phyloP scores from a whole-genome alignment of 2,113 vertebrate genomes.

The Pituophis catenifer region DNA sequence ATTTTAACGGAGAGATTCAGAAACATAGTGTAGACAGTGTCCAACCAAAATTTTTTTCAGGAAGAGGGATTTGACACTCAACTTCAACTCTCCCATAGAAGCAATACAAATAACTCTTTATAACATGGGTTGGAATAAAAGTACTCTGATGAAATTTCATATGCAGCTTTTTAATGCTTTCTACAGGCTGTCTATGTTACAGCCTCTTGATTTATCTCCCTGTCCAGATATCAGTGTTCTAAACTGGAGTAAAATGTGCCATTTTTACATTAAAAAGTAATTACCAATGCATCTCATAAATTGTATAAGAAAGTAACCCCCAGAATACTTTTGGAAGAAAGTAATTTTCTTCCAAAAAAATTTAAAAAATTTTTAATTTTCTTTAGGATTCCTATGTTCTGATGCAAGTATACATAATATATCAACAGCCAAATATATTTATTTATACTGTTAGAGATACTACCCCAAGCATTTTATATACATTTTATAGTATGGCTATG shows the following conservation, averaged over 20 bases:
- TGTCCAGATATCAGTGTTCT: slow-evolving; percentile 13
- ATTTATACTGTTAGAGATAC: background rate
- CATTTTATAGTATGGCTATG: background rate
- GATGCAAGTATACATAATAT: background rate
- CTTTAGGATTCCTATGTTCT: background rate
- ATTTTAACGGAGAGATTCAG: background rate
- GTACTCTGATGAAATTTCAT: slow-evolving; percentile 14
- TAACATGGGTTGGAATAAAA: slow-evolving; percentile 9
- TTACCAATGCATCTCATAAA: background rate
- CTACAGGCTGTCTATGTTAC: background rate
- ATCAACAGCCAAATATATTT: background rate
- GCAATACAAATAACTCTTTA: background rate
- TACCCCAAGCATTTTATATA: background rate
- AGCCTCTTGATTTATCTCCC: background rate
- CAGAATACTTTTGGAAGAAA: background rate
- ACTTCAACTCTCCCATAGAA: background rate
- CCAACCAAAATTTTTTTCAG: background rate
- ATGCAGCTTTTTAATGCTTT: slow-evolving; percentile 15
- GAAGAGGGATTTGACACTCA: background rate
- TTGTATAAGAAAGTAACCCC: background rate
- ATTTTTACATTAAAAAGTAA: background rate
- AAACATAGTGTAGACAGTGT: slow-evolving; percentile 4
- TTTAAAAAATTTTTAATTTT: background rate
- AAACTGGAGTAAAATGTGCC: background rate
- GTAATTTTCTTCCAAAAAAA: too few species aligned